These are phyloP conservation scores for Rhabdophis nuchalis DNA, from an alignment of 2,797 vertebrate species.

Conservation along the genomic window DNA sequence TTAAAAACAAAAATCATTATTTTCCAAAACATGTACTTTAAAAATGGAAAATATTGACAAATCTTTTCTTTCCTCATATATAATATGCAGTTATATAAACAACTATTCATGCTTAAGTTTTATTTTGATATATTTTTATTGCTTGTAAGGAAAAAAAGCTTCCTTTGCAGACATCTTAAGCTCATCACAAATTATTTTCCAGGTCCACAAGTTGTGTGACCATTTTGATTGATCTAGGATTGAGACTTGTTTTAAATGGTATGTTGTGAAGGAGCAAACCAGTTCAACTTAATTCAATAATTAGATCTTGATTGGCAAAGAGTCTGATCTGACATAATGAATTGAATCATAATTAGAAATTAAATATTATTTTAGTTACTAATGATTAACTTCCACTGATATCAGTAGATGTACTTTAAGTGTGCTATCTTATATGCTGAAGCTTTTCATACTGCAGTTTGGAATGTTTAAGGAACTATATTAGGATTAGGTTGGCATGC, in stretches of 20 bases:
- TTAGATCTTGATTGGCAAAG: neutral
- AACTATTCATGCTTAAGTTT: neutral
- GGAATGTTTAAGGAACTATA: constrained; percentile 1
- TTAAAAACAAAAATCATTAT: neutral
- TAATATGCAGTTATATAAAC: neutral
- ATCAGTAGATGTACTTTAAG: neutral
- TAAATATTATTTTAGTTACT: neutral
- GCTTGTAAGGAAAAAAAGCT: neutral
- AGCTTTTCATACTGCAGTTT: constrained; percentile 19
- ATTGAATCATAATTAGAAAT: neutral
- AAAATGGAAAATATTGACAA: neutral
- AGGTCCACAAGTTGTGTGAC: neutral
- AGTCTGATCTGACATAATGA: neutral
- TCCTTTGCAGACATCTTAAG: neutral
- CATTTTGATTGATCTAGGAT: neutral
- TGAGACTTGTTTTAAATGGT: neutral
- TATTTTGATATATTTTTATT: constrained; percentile 8
- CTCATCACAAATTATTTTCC: constrained; percentile 12
- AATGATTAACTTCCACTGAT: neutral
- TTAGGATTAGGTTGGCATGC: constrained; percentile 24
- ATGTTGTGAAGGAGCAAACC: neutral
- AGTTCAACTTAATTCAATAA: neutral
- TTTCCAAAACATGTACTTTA: constrained; percentile 8
- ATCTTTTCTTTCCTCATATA: neutral
- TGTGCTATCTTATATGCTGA: neutral